Percentiles rank a stretch among this genome's conserved stretches.
Evolutionary conservation across 2,888 invertebrate species (phyloP).

Genomic region (Amphipoea lucens): DNA sequence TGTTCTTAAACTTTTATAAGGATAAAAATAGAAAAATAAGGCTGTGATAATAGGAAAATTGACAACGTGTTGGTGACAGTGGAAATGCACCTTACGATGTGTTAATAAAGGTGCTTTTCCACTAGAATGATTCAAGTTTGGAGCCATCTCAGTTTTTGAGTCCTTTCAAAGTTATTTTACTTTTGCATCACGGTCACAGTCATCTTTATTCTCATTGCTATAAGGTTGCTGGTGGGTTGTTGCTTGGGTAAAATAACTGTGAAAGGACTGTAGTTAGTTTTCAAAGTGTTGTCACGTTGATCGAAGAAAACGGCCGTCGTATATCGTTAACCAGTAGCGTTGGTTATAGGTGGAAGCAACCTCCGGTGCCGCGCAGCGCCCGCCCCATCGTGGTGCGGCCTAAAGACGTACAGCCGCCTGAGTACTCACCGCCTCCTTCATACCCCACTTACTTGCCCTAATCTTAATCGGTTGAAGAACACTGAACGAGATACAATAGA

Average conservation of each 20-base stretch:
- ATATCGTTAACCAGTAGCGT: neutral
- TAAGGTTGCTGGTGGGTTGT: neutral
- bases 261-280: neutral
- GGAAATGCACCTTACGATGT: neutral
- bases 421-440: constrained; percentile 85
- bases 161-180: neutral
- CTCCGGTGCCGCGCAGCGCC: constrained; percentile 74
- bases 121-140: neutral
- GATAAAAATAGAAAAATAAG: neutral
- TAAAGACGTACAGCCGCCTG: constrained; percentile 79
- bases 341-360: constrained; percentile 82
- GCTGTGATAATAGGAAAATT: neutral
- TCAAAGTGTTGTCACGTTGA: neutral
- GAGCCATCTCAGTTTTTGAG: neutral
- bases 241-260: neutral
- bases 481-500: neutral
- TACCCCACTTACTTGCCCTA: constrained; percentile 84
- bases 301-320: neutral
- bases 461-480: neutral
- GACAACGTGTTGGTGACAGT: neutral
- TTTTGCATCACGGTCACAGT: neutral
- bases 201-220: no score
- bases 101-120: neutral
- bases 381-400: constrained; percentile 77
- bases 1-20: neutral